Percentiles rank a stretch among this genome's conserved stretches.
These are phyloP conservation scores for Emydura subglobosa DNA, from an alignment of 2,113 vertebrate genomes.

Conservation along the genomic window DNA sequence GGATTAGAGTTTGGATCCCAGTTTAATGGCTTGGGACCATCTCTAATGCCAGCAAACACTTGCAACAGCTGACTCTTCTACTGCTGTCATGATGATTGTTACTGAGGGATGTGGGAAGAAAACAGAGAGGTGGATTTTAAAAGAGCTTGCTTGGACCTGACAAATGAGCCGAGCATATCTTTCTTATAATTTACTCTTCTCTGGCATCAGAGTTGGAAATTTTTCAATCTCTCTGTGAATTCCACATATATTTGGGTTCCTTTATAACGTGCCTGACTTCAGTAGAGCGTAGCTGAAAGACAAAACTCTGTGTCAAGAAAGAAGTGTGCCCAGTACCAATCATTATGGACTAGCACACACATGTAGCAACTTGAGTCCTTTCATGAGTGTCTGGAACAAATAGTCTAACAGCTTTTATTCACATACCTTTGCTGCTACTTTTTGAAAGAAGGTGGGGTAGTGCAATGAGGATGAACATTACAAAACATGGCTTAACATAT, in stretches of 20 bases:
- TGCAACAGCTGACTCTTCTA: slow-evolving; percentile 42
- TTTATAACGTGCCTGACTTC: slow-evolving; percentile 65
- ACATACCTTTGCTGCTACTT: slow-evolving; percentile 52
- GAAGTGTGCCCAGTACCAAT: slow-evolving; percentile 68
- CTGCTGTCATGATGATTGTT: slow-evolving; percentile 33
- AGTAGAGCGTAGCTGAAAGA: slow-evolving; percentile 57
- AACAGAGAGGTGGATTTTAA: slow-evolving; percentile 70
- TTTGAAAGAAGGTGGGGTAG: background rate
- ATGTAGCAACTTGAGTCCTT: slow-evolving; percentile 57
- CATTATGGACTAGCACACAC: slow-evolving; percentile 26
- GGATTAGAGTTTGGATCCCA: slow-evolving; percentile 45
- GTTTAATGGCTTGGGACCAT: slow-evolving; percentile 18
- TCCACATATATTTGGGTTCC: slow-evolving; percentile 73
- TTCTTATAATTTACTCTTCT: slow-evolving; percentile 63
- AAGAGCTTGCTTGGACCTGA: slow-evolving; percentile 71
- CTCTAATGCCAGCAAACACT: background rate
- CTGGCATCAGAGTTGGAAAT: slow-evolving; percentile 65
- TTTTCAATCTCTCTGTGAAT: slow-evolving; percentile 71
- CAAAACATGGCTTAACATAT: slow-evolving; percentile 44
- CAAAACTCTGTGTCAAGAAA: slow-evolving; percentile 66
- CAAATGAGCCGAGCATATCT: slow-evolving; percentile 58
- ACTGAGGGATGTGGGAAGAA: slow-evolving; percentile 58
- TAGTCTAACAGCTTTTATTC: slow-evolving; percentile 62
- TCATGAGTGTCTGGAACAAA: slow-evolving; percentile 54
- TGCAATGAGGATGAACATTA: slow-evolving; percentile 51